Conservation (phyloP, 2,113 vertebrate species). For the Protobothrops flavoviridis region DNA sequence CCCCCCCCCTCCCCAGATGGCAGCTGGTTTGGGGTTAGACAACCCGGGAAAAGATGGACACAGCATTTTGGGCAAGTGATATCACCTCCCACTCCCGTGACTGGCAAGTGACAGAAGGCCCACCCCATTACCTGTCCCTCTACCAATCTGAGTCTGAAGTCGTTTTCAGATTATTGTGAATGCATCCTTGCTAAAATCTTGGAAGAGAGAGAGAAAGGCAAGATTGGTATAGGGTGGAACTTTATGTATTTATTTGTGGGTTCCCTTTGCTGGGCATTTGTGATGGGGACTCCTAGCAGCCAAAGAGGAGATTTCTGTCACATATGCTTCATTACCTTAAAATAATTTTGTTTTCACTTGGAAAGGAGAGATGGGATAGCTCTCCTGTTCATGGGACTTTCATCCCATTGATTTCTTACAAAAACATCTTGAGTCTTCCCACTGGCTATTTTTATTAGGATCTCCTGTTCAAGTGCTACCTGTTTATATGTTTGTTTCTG, state of each 20-base stretch:
- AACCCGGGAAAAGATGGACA: neutral
- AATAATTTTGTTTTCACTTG: neutral
- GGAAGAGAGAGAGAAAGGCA: neutral
- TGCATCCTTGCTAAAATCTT: neutral
- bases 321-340: neutral
- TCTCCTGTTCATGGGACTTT: neutral
- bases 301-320: neutral
- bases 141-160: neutral
- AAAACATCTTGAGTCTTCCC: neutral
- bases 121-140: neutral
- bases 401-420: neutral
- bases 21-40: neutral
- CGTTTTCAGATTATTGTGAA: neutral
- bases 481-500: neutral
- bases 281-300: neutral
- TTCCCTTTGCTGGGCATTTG: neutral
- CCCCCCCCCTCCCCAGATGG: neutral
- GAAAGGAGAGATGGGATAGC: neutral
- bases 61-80: neutral
- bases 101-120: neutral
- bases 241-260: neutral
- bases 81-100: neutral
- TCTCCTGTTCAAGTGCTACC: neutral
- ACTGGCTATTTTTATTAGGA: neutral
- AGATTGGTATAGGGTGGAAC: neutral